Base-by-base conservation (phyloP, 2,888 invertebrate species). In the Serrognathus titanus region DNA sequence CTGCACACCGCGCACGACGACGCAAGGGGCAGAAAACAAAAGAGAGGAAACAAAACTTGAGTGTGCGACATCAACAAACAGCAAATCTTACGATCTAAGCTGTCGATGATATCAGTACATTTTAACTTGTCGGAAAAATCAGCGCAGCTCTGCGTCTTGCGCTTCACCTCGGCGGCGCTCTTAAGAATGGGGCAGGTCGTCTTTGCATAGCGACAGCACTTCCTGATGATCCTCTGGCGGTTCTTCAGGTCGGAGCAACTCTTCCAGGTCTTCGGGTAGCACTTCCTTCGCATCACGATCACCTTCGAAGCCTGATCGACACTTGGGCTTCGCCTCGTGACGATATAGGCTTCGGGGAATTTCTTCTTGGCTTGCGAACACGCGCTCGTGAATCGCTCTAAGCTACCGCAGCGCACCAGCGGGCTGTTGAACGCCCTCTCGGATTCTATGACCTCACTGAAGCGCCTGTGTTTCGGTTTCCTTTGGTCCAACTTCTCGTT, bases 361-460 rank as follows among this genome's bases (percentile, higher is more conserved):
- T 79, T 79, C 60, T 72, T 7, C 3, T 38, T 55, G 12, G 16
- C 6, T 7, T 38, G 10, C 36, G 11, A 49, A 46, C 20, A 24
- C 31, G 13, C 48, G 53, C 54, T 65, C 11, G 68, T 73, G 36
- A 75, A 64, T 53, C 77, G 72, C 41, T 79, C 80, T 49, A 78
- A 65, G 64, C 77, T 78, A 57, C 75, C 76, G 63, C 73, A 76
- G 57, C 74, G 71, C 40, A 83, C 80, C 55, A 76, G 76, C 61
- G 79, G 80, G 67, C 70, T 72, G 61, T 73, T 72, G 50, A 75
- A 72, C 11, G 82, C 80, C 64, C 80, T 82, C 24, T 31, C 24
- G 53, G 77, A 77, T 47, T 80, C 76, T 8, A 80, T 69, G 41
- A 83, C 80, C 71, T 84, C 83, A 64, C 78, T 80, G 64, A 81